A percentile compares a stretch with the other conserved stretches of the same genome.
These are phyloP conservation scores for Brachypteracias leptosomus DNA, from an alignment of 2,113 vertebrate genomes.

Conservation along the genomic window DNA sequence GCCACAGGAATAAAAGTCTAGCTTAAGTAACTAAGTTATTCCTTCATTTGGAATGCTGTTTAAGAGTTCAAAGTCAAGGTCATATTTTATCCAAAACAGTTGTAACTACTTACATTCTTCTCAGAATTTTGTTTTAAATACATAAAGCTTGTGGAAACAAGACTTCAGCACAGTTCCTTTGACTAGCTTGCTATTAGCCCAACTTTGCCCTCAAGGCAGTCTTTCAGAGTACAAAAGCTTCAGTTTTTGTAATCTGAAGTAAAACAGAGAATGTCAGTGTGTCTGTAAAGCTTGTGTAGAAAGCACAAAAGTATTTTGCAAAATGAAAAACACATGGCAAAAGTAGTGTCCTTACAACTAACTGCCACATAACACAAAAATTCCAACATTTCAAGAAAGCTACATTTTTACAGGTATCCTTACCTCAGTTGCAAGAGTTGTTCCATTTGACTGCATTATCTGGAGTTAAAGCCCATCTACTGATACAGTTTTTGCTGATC, in stretches of 20 bases:
- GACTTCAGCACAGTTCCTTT: not conserved
- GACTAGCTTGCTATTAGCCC: not conserved
- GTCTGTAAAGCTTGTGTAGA: not conserved
- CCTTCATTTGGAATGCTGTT: not conserved
- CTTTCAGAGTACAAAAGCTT: not conserved
- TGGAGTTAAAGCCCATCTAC: not conserved
- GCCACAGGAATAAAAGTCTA: not conserved
- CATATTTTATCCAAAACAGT: not conserved
- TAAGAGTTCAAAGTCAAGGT: not conserved
- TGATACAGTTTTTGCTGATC: not conserved
- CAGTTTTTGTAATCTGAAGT: not conserved
- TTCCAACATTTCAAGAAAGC: not conserved
- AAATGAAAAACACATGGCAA: slow-evolving; percentile 15
- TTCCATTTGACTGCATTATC: not conserved
- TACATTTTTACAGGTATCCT: not conserved
- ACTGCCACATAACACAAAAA: not conserved
- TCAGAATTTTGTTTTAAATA: not conserved
- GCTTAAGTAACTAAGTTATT: not conserved
- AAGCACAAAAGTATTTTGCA: not conserved
- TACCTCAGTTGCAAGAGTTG: not conserved
- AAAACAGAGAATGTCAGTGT: not conserved
- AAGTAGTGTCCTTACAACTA: not conserved
- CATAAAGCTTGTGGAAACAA: not conserved
- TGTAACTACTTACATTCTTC: not conserved
- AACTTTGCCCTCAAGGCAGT: not conserved